These are phyloP conservation scores for Myiotriccus ornatus DNA, from an alignment of 2,797 vertebrate species.

Conservation along the genomic window DNA sequence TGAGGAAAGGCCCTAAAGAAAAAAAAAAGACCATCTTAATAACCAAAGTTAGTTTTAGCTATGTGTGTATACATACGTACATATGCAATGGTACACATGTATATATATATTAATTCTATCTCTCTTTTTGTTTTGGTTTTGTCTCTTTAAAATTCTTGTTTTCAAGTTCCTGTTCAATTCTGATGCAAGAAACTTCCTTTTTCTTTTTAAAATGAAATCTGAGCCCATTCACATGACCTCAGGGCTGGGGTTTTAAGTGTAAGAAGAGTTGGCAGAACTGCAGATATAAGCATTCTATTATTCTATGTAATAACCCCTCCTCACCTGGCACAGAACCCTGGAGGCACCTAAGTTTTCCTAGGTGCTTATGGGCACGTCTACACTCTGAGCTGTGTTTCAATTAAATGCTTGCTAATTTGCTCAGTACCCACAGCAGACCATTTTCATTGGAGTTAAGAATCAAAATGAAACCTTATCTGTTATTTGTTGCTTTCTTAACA, in stretches of 20 bases:
- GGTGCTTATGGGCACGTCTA: neutral
- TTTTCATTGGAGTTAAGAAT: neutral
- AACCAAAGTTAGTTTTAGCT: neutral
- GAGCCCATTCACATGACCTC: neutral
- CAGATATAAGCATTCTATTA: neutral
- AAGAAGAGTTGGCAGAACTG: neutral
- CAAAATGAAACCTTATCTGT: neutral
- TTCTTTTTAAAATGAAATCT: neutral
- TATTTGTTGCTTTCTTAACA: neutral
- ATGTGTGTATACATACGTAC: accelerated
- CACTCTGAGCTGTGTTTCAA: neutral
- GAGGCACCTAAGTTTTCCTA: conserved; percentile 8
- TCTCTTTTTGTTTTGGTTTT: neutral
- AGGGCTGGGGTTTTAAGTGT: neutral
- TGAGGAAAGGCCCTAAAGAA: neutral
- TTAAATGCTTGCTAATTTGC: conserved; percentile 31
- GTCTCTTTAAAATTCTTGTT: neutral
- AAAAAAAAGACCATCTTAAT: neutral
- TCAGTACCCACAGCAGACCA: neutral
- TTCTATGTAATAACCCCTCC: neutral
- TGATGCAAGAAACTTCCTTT: neutral
- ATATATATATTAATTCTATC: neutral
- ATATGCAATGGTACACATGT: neutral
- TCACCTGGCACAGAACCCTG: neutral
- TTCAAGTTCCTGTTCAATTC: neutral